Base-by-base conservation (phyloP, 1,140 invertebrate genomes). In the Solenopsis fugax region DNA sequence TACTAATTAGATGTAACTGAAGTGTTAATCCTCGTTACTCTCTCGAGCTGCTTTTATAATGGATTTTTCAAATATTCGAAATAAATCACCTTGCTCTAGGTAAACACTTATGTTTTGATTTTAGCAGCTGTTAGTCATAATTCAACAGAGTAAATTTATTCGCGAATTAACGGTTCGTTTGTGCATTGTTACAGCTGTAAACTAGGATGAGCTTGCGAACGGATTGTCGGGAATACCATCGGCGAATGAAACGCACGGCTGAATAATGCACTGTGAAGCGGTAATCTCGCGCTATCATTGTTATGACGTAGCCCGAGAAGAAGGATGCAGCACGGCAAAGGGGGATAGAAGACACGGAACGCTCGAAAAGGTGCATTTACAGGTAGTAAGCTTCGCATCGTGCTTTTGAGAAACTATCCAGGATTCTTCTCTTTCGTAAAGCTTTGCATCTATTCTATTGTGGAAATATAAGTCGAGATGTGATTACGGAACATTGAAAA, bases 281-380 rank as follows among this genome's bases (percentile, higher is more conserved):
- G 34, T 71, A 56, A 75, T 84, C 41, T 62, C 34, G 54, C 54
- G 37, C 41, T 34, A 84, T 84, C 80, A 84, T 75, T 60, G 50
- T 72, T 84, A 69, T 84, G 85, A 75, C 67, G 78, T 72, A 84
- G 67, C 60, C 62, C 89, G 84, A 87, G 90, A 64, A 72, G 80
- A 89, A 93, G 89, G 91, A 92, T 93, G 89, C 88, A 91, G 88
- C 89, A 88, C 85, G 91, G 80, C 29, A 81, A 78, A 88, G 72
- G 82, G 64, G 73, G 80, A 82, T 90, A 92, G 87, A 91, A 91
- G 81, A 91, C 72, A 73, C 86, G 60, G 80, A 86, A 89, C 84
- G 85, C 76, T 87, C 77, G 86, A 88, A 69, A 75, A 81, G 73
- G 34, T 91, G 78, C 24, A 85, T 84, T 78, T 80, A 37, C 75